A percentile compares a stretch with the other conserved stretches of the same genome.
Conservation (phyloP, 1,140 invertebrate genomes). For the Drosophila teissieri region DNA sequence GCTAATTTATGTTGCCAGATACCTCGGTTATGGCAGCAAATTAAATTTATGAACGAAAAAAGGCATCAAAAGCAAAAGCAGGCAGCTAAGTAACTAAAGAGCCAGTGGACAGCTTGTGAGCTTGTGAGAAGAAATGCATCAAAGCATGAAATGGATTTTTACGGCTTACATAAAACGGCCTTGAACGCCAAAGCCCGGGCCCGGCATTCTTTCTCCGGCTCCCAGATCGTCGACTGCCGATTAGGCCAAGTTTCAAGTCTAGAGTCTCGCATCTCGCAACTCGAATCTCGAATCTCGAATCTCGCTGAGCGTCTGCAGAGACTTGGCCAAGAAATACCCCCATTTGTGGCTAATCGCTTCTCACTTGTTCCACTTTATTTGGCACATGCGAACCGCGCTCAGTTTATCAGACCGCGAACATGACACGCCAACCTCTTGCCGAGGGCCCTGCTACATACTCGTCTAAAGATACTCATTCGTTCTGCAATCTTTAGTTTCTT, state of each 20-base stretch:
- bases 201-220: slow-evolving; percentile 54
- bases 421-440: slow-evolving; percentile 33
- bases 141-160: slow-evolving; percentile 83
- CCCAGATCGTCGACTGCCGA: slow-evolving; percentile 16
- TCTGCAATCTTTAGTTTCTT: slow-evolving; percentile 17
- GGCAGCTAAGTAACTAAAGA: slow-evolving; percentile 14
- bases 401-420: slow-evolving; percentile 36
- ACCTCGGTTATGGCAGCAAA: slow-evolving; percentile 58
- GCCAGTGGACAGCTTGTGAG: slow-evolving; percentile 56
- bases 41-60: slow-evolving; percentile 65
- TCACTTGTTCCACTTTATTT: slow-evolving; percentile 66
- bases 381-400: slow-evolving; percentile 54
- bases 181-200: slow-evolving; percentile 47
- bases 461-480: slow-evolving; percentile 7
- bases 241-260: slow-evolving; percentile 2
- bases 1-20: slow-evolving; percentile 61
- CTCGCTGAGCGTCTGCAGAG: neutral
- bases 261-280: neutral
- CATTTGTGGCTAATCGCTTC: slow-evolving; percentile 41
- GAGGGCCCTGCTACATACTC: neutral
- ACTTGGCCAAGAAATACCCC: slow-evolving; percentile 25
- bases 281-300: neutral
- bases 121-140: slow-evolving; percentile 78
- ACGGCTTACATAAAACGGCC: slow-evolving; percentile 82
- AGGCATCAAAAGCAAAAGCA: slow-evolving; percentile 22